phyloP scores from a whole-genome alignment of 2,113 vertebrate genomes.

The Aspidoscelis tigris region DNA sequence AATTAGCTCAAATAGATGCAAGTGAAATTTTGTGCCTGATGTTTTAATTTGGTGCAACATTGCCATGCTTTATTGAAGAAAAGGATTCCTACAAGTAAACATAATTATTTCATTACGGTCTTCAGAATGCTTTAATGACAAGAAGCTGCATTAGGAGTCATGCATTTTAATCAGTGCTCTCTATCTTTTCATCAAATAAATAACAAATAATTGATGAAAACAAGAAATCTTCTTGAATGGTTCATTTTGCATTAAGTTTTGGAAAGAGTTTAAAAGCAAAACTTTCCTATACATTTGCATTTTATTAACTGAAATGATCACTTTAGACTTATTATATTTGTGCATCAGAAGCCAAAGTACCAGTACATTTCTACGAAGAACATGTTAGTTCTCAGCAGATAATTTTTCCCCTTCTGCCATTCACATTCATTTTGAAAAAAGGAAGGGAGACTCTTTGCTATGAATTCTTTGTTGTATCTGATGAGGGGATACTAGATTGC shows the following conservation, averaged over 20 bases:
- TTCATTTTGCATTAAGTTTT: conserved; percentile 72
- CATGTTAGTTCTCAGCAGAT: conserved; percentile 9
- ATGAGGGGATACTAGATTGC: too few relatives aligned
- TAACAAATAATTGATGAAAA: conserved; percentile 82
- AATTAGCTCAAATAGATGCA: conserved; percentile 85
- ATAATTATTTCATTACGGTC: conserved; percentile 85
- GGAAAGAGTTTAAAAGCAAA: conserved; percentile 78
- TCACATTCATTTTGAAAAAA: neutral
- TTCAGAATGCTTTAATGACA: conserved; percentile 78
- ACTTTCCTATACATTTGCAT: conserved; percentile 72
- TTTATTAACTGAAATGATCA: conserved; percentile 72
- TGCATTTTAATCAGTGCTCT: conserved; percentile 80
- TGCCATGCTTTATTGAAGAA: conserved; percentile 78
- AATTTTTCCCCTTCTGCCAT: neutral
- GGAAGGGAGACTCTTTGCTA: neutral
- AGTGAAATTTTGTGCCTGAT: conserved; percentile 81
- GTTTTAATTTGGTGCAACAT: conserved; percentile 82
- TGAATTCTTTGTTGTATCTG: neutral
- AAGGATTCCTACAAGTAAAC: conserved; percentile 82
- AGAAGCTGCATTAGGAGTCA: conserved; percentile 74
- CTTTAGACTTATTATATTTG: conserved; percentile 22
- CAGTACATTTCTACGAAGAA: conserved; percentile 17
- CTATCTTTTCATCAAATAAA: conserved; percentile 82
- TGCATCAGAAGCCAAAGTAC: conserved; percentile 38
- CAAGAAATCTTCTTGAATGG: conserved; percentile 74